Evolutionary conservation across 2,888 invertebrate genomes (phyloP), one percentile per base, ranked within the genome.

Genomic region (Hyposoter didymator): DNA sequence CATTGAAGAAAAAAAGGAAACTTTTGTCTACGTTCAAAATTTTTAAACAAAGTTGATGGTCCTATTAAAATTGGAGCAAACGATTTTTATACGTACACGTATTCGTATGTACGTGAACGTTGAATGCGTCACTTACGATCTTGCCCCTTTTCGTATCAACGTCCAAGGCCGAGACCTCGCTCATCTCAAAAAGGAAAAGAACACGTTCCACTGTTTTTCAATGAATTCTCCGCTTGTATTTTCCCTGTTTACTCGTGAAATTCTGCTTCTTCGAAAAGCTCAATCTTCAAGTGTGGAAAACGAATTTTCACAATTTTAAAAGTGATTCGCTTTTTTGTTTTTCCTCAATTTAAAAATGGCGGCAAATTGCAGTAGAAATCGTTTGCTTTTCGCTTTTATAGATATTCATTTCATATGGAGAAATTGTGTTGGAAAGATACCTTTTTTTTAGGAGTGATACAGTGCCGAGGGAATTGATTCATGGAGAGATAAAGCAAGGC

Each of bases 131-230:
- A 78, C 49, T 66, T 52, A 49, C 66, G 55, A 72, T 72, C 64
- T 79, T 85, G 78, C 85, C 85, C 69, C 75, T 85, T 85, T 85
- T 79, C 66, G 79, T 72, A 69, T 35, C 81, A 78, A 75, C 66
- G 69, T 79, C 72, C 85, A 82, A 85, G 85, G 85, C 82, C 66
- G 66, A 49, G 66, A 72, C 64, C 75, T 69, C 55, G 59, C 22
- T 66, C 64, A 43, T 85, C 79, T 78, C 52, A 52, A 82, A 82
- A 82, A 82, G 78, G 82, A 78, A 85, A 80, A 69, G 79, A 75
- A 75, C 82, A 74, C 69, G 35, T 67, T 59, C 14, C 35, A 39
- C 73, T 62, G 43, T 47, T 32, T 70, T 49, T 32, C 35, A 39
- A 47, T 22, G 45, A 66, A 66, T 49, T 19, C 28, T n/a, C 35